A percentile compares a stretch with the other conserved stretches of the same genome.
phyloP scores from a whole-genome alignment of 2,888 invertebrate genomes.

The Candidula unifasciata region DNA sequence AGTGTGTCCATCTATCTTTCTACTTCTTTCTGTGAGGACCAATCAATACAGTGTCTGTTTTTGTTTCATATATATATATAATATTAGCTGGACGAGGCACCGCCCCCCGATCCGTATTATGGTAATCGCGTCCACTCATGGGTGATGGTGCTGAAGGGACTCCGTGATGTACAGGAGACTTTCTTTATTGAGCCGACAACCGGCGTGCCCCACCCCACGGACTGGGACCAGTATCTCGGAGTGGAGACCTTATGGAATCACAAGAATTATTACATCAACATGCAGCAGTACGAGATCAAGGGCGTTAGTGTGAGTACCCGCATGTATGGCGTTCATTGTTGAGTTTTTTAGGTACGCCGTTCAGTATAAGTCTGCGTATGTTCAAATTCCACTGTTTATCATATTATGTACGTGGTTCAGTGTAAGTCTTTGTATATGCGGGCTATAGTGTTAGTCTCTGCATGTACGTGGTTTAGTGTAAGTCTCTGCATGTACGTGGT shows the following conservation, averaged over 20 bases:
- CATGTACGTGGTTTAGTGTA: too few relatives aligned
- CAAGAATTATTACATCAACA: constrained; percentile 46
- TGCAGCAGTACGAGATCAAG: constrained; percentile 28
- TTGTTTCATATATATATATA: too few relatives aligned
- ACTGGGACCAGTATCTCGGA: constrained; percentile 47
- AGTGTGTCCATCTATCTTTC: too few relatives aligned
- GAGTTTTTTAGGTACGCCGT: neutral
- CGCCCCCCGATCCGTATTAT: constrained; percentile 29
- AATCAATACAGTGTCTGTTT: neutral
- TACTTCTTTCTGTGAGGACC: too few relatives aligned
- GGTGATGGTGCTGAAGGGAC: constrained; percentile 46
- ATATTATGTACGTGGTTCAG: too few relatives aligned
- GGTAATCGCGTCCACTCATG: constrained; percentile 45
- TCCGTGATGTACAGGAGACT: constrained; percentile 28
- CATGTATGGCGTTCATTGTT: too few relatives aligned
- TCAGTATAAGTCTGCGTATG: neutral
- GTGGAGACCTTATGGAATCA: constrained; percentile 50
- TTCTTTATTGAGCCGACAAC: constrained; percentile 50
- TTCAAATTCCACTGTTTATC: neutral
- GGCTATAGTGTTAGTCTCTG: too few relatives aligned
- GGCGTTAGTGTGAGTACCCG: constrained; percentile 14
- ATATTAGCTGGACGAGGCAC: constrained; percentile 41
- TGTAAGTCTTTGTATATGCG: too few relatives aligned
- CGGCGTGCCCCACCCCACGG: constrained; percentile 38
- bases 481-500: too few relatives aligned